Conservation (phyloP, 2,797 vertebrate species). For the Enoplosus armatus region DNA sequence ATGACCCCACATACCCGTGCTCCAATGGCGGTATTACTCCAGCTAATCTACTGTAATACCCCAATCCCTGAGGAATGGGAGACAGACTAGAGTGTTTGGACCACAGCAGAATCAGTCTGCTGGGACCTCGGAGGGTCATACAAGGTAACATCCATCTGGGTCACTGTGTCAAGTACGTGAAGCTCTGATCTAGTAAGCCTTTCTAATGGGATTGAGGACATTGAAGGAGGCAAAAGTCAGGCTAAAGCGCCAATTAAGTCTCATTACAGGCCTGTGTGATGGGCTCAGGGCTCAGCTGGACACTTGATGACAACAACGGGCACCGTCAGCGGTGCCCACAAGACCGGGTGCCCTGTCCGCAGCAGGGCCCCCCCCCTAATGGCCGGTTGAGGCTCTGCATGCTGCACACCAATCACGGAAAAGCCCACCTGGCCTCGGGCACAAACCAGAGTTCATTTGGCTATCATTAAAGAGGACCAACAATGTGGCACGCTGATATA, state of each 20-base stretch:
- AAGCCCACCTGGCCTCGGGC: slow-evolving; percentile 80
- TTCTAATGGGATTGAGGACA: slow-evolving; percentile 79
- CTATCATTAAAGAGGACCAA: slow-evolving; percentile 82
- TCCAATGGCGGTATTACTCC: slow-evolving; percentile 60
- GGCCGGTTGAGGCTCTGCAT: slow-evolving; percentile 54
- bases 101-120: slow-evolving; percentile 41
- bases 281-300: slow-evolving; percentile 67
- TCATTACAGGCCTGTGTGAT: slow-evolving; percentile 67
- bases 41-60: slow-evolving; percentile 79
- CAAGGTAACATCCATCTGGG: slow-evolving; percentile 75
- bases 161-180: slow-evolving; percentile 72
- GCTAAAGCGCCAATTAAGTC: slow-evolving; percentile 75
- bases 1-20: slow-evolving; percentile 64
- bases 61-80: slow-evolving; percentile 67
- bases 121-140: slow-evolving; percentile 52
- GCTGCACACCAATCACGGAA: slow-evolving; percentile 56
- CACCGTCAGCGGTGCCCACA: slow-evolving; percentile 25
- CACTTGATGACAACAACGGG: slow-evolving; percentile 64
- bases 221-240: slow-evolving; percentile 68
- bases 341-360: slow-evolving; percentile 48
- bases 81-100: slow-evolving; percentile 52
- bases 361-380: slow-evolving; percentile 31
- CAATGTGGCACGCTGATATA: slow-evolving; percentile 81
- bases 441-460: slow-evolving; percentile 78
- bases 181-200: slow-evolving; percentile 74